Conservation (phyloP, 2,797 vertebrate genomes). For the Hipposideros larvatus region DNA sequence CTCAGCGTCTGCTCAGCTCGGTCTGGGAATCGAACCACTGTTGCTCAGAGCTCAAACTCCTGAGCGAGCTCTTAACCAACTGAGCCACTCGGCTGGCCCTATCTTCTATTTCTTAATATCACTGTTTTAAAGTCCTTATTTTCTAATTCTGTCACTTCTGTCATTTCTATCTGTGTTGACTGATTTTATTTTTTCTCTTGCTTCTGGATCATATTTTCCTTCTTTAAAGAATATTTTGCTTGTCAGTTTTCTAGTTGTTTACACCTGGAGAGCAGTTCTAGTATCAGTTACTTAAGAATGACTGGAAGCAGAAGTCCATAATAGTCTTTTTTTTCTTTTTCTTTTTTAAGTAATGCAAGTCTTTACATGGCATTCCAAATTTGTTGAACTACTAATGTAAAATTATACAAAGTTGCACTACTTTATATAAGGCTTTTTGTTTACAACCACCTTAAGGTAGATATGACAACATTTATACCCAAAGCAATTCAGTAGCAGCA, state of each 20-base stretch:
- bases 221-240: neutral
- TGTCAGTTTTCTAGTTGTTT: constrained; percentile 28
- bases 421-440: constrained; percentile 93
- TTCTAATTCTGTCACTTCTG: neutral
- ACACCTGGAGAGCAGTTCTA: neutral
- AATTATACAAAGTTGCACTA: constrained; percentile 93
- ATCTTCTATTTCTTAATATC: neutral
- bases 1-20: no score
- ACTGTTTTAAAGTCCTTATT: neutral
- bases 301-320: neutral
- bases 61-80: no score
- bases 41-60: no score
- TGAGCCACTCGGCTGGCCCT: no score
- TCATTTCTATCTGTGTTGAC: constrained; percentile 6
- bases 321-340: neutral
- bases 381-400: constrained; percentile 91
- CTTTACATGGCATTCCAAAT: constrained; percentile 92
- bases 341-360: constrained; percentile 84
- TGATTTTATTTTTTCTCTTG: neutral
- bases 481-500: constrained; percentile 89
- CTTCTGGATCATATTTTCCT: neutral
- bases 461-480: constrained; percentile 89
- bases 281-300: neutral
- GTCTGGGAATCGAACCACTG: no score
- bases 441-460: constrained; percentile 91